phyloP scores from a whole-genome alignment of 2,797 vertebrate species.

The Leucoraja ocellata region DNA sequence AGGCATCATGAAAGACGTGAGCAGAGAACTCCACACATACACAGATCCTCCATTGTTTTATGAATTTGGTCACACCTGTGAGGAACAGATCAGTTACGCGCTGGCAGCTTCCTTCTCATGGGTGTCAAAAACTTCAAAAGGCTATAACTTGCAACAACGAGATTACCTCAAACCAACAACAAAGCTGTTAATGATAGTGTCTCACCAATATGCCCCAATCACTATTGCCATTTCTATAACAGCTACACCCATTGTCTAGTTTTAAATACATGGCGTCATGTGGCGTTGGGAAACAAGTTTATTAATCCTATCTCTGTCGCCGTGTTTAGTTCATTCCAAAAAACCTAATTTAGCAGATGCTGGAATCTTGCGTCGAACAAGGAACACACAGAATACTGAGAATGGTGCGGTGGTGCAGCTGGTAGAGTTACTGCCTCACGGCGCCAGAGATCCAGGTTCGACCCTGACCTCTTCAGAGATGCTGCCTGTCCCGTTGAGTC shows the following conservation, averaged over 20 bases:
- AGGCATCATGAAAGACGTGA: neutral
- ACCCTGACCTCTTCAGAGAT: no score
- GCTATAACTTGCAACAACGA: neutral
- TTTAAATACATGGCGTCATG: neutral
- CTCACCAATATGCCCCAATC: neutral
- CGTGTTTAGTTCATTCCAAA: neutral
- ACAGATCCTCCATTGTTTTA: neutral
- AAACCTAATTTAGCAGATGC: neutral
- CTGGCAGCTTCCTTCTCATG: neutral
- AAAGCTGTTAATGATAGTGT: neutral
- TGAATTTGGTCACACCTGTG: slow-evolving; percentile 14
- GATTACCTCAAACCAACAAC: neutral
- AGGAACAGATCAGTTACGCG: slow-evolving; percentile 1
- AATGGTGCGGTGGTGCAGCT: no score
- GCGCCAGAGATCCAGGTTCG: no score
- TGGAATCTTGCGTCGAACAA: no score
- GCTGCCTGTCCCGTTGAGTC: no score
- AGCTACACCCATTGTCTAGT: neutral
- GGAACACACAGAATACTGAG: no score
- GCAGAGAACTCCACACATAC: neutral
- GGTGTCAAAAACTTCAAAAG: slow-evolving; percentile 15
- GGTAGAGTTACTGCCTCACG: no score
- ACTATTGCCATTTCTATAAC: neutral
- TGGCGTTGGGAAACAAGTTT: neutral
- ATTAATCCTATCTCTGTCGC: neutral